A percentile compares a stretch with the other conserved stretches of the same genome.
These are phyloP conservation scores for Poecile atricapillus DNA, from an alignment of 2,113 vertebrate species.

Conservation along the genomic window DNA sequence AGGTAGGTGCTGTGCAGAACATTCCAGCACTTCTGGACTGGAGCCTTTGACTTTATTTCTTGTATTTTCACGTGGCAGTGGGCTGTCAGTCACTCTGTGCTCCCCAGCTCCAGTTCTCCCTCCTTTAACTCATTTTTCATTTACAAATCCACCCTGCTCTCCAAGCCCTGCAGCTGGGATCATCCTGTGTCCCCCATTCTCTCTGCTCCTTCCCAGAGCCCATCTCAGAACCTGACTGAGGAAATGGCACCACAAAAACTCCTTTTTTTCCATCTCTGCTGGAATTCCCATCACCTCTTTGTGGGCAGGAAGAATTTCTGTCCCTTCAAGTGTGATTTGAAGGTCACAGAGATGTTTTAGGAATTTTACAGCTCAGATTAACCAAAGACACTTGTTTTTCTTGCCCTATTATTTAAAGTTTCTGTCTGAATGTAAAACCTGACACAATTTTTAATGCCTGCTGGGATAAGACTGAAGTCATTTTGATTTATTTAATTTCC, in stretches of 20 bases:
- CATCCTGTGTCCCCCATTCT: background rate
- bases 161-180: background rate
- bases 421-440: background rate
- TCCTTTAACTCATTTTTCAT: background rate
- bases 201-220: background rate
- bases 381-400: background rate
- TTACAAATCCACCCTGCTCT: background rate
- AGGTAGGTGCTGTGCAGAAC: background rate
- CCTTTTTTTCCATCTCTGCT: background rate
- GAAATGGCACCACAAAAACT: background rate
- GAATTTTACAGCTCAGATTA: background rate
- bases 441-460: background rate
- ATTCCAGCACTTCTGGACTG: background rate
- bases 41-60: background rate
- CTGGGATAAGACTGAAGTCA: background rate
- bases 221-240: background rate
- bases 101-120: background rate
- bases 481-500: background rate
- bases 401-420: background rate
- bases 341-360: background rate
- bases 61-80: background rate
- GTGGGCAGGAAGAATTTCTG: background rate
- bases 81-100: background rate
- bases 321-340: background rate
- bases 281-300: background rate